Base-by-base conservation (phyloP, 2,113 vertebrate genomes). In the Promerops cafer region DNA sequence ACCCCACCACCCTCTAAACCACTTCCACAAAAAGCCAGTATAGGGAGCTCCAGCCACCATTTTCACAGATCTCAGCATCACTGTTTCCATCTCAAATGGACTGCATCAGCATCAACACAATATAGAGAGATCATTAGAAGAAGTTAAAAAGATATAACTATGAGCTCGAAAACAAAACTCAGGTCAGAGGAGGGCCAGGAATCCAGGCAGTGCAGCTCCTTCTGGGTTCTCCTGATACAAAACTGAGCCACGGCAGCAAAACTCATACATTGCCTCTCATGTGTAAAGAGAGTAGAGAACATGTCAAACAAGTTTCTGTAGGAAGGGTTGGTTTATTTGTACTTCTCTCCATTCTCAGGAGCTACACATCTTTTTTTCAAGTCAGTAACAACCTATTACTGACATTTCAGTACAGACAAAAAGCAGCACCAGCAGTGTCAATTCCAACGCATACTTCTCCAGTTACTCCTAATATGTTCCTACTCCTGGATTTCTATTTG, bases 31-130 rank as follows among this genome's bases (percentile, higher is more conserved):
- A 78, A 84, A 71, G 27, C 17, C 65, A 59, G 6, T 5, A 4
- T 7, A 64, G 37, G 33, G 24, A 93, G 78, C 18, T 54, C 10
- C 63, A 70, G 72, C 5, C 56, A 68, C 30, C 52, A 50, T 33
- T 42, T 52, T 39, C 1, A 7, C 31, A 74, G 33, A 71, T 60
- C 22, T 53, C 72, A 88, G 50, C 50, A 76, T 37, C 63, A 26
- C 22, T 2, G 0, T 37, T 88, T 70, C 47, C 52, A 70, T 27
- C 39, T 70, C 0, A 0, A 18, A 72, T 18, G 20, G 24, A 65
- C 1, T 28, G 27, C 2, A 7, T 44, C 63, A 76, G 31, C 50
- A 63, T 13, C 6, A 22, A 74, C 94, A 87, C 8, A 53, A 83
- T 81, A 83, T 0, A 81, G 12, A 71, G 27, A 89, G 35, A 76